A percentile compares a stretch with the other conserved stretches of the same genome.
phyloP scores from a whole-genome alignment of 2,888 invertebrate genomes.

The Drosophila setosimentum region DNA sequence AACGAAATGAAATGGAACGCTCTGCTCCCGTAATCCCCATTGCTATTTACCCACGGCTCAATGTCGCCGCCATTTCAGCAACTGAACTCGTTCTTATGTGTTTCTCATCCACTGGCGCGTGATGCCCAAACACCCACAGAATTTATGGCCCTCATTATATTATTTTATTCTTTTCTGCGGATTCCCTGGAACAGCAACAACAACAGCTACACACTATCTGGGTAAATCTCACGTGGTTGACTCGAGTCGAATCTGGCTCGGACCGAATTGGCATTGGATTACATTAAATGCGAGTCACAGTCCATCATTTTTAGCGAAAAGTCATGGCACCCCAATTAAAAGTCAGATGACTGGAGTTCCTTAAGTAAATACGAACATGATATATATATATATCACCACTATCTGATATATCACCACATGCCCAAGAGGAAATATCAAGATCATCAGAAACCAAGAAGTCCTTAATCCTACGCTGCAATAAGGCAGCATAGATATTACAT shows the following conservation, averaged over 20 bases:
- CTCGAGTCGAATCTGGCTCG: not conserved
- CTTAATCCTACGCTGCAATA: not conserved
- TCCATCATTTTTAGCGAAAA: not conserved
- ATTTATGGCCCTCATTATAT: conserved; percentile 34
- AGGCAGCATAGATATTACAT: too few species aligned
- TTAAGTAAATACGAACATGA: not conserved
- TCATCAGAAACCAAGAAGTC: not conserved
- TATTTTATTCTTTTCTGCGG: conserved; percentile 21
- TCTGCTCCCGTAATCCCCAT: conserved; percentile 57
- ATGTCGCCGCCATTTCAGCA: conserved; percentile 45
- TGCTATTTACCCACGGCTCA: conserved; percentile 59
- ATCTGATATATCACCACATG: not conserved
- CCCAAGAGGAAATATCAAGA: not conserved
- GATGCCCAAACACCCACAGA: conserved; percentile 40
- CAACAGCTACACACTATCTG: conserved; percentile 11
- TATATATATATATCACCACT: not conserved
- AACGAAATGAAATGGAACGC: conserved; percentile 15
- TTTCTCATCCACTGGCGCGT: conserved; percentile 41
- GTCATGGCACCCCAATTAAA: conserved; percentile 1
- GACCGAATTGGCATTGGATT: conserved; percentile 23
- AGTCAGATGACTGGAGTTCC: not conserved
- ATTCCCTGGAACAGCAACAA: conserved; percentile 21
- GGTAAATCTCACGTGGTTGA: conserved; percentile 29
- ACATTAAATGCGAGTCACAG: conserved; percentile 10
- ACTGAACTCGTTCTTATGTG: conserved; percentile 34